A percentile compares a stretch with the other conserved stretches of the same genome.
Conservation (phyloP, 2,888 invertebrate genomes). For the Slavum lentiscoides region DNA sequence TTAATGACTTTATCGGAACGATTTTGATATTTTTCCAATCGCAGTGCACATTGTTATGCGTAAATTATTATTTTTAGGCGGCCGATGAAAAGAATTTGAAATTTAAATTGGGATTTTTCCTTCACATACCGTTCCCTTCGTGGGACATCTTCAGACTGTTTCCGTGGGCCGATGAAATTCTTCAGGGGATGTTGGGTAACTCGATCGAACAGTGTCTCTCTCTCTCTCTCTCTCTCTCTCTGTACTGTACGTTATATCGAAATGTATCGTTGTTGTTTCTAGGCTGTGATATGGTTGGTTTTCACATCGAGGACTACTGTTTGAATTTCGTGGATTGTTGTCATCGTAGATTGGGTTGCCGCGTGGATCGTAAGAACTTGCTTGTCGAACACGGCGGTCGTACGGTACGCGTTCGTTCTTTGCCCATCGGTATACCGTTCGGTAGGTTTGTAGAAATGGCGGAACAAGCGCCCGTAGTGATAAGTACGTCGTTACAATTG, state of each 20-base stretch:
- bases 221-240: no score
- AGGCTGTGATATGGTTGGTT: conserved; percentile 60
- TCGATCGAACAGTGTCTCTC: background rate
- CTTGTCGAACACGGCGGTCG: conserved; percentile 60
- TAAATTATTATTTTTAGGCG: conserved; percentile 61
- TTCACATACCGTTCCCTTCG: conserved; percentile 92
- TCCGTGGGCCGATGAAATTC: conserved; percentile 90
- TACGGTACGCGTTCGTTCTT: conserved; percentile 59
- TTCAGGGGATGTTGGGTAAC: conserved; percentile 83
- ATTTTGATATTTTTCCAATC: no score
- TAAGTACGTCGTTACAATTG: conserved; percentile 55
- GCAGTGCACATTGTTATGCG: background rate
- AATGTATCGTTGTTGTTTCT: background rate
- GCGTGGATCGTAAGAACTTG: conserved; percentile 60
- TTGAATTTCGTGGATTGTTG: conserved; percentile 61
- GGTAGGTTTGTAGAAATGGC: conserved; percentile 60
- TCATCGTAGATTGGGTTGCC: conserved; percentile 59
- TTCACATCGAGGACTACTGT: conserved; percentile 61
- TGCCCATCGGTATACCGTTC: conserved; percentile 62
- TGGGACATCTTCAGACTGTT: conserved; percentile 91
- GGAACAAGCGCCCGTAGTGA: conserved; percentile 59
- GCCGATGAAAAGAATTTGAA: conserved; percentile 77
- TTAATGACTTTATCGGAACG: no score
- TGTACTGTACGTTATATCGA: background rate
- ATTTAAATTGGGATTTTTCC: conserved; percentile 85